A percentile compares a stretch with the other conserved stretches of the same genome.
Evolutionary conservation across 2,888 invertebrate species (phyloP).

Genomic region (Protodeltote pygarga): DNA sequence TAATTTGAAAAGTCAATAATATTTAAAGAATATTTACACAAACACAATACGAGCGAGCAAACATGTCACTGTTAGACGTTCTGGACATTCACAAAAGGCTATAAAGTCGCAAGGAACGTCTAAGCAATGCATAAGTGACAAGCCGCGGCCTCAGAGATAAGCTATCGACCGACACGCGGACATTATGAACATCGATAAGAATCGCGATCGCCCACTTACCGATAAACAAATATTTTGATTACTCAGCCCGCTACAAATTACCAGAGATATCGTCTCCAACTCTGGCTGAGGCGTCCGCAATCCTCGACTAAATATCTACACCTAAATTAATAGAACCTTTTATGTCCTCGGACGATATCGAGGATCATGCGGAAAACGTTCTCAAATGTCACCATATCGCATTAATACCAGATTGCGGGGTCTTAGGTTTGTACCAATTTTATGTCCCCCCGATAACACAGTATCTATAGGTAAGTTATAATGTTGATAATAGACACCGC

Average conservation of each 20-base stretch:
- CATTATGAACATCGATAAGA: slow-evolving; percentile 70
- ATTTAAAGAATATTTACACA: slow-evolving; percentile 25
- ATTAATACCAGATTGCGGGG: slow-evolving; percentile 63
- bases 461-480: slow-evolving; percentile 74
- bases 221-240: slow-evolving; percentile 82
- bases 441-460: slow-evolving; percentile 73
- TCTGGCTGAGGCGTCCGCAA: slow-evolving; percentile 31
- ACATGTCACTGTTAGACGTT: slow-evolving; percentile 21
- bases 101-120: slow-evolving; percentile 42
- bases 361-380: slow-evolving; percentile 58
- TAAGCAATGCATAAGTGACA: slow-evolving; percentile 55
- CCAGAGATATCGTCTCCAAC: slow-evolving; percentile 70
- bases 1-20: no score
- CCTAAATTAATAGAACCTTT: slow-evolving; percentile 55
- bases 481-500: slow-evolving; percentile 73
- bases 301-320: slow-evolving; percentile 42
- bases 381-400: slow-evolving; percentile 60
- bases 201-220: slow-evolving; percentile 62
- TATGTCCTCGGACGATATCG: slow-evolving; percentile 46
- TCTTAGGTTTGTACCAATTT: slow-evolving; percentile 74
- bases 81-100: slow-evolving; percentile 33
- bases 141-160: slow-evolving; percentile 62
- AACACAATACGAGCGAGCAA: slow-evolving; percentile 25
- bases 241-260: slow-evolving; percentile 73
- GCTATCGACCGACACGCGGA: slow-evolving; percentile 64